Evolutionary conservation across 1,140 invertebrate genomes (phyloP).

Genomic region (Calycopis cecrops): DNA sequence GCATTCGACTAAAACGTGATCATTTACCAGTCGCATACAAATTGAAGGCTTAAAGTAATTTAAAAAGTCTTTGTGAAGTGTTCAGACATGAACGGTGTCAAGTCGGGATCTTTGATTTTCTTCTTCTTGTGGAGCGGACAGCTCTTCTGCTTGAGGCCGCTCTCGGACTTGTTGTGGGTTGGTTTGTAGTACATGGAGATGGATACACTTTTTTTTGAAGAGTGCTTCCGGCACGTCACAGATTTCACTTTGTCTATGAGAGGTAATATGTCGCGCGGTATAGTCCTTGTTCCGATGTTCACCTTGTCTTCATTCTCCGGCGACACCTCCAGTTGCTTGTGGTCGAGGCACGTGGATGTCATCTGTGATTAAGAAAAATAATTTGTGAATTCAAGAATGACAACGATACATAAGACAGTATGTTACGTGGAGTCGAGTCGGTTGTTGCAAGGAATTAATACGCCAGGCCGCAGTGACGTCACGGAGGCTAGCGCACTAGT

Average conservation of each 20-base stretch:
- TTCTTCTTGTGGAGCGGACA: slow-evolving; percentile 61
- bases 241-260: slow-evolving; percentile 27
- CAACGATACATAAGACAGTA: background rate
- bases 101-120: slow-evolving; percentile 48
- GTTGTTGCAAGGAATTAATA: too few relatives aligned
- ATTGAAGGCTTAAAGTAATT: slow-evolving; percentile 12
- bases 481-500: too few relatives aligned
- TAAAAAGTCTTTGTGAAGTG: slow-evolving; percentile 69
- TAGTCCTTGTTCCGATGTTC: slow-evolving; percentile 26
- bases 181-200: slow-evolving; percentile 51
- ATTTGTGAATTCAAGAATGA: background rate
- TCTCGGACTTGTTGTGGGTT: slow-evolving; percentile 61
- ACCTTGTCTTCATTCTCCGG: slow-evolving; percentile 26
- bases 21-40: background rate
- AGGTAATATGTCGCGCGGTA: slow-evolving; percentile 27
- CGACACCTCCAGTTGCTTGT: slow-evolving; percentile 56
- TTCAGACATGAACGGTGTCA: slow-evolving; percentile 49
- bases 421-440: too few relatives aligned
- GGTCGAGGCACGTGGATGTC: slow-evolving; percentile 61
- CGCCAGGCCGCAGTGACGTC: too few relatives aligned
- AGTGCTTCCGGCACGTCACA: slow-evolving; percentile 48
- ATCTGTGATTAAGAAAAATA: slow-evolving; percentile 35
- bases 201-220: slow-evolving; percentile 41
- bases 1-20: background rate
- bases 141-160: slow-evolving; percentile 48